Conservation (phyloP, 2,888 invertebrate species). For the Teinopalpus imperialis region DNA sequence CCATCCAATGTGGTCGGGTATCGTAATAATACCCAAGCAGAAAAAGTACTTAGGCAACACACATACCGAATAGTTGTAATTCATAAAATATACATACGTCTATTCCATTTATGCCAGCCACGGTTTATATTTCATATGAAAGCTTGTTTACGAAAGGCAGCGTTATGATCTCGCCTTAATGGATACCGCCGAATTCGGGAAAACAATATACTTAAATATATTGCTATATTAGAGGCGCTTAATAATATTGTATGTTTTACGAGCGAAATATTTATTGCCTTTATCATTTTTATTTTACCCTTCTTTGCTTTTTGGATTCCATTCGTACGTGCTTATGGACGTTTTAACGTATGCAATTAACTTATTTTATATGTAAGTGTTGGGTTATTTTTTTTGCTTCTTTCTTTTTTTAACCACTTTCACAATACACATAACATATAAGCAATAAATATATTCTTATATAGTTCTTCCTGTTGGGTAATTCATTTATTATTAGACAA, state of each 20-base stretch:
- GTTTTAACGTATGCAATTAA: not conserved
- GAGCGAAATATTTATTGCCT: conserved; percentile 22
- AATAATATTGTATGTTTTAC: conserved; percentile 25
- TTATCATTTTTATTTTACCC: conserved; percentile 17
- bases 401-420: no score
- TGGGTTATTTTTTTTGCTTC: no score
- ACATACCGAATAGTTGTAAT: no score
- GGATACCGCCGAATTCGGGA: conserved; percentile 26
- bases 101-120: conserved; percentile 17
- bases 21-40: no score
- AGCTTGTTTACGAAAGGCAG: conserved; percentile 29
- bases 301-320: conserved; percentile 2
- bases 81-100: no score
- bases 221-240: conserved; percentile 19
- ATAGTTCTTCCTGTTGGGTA: no score
- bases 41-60: no score
- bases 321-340: conserved; percentile 6
- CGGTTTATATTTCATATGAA: conserved; percentile 25
- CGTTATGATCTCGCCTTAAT: conserved; percentile 29
- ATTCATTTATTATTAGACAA: no score
- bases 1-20: no score
- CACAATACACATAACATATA: no score
- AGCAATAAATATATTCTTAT: no score
- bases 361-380: no score
- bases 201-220: conserved; percentile 28